Evolutionary conservation across 2,888 invertebrate genomes (phyloP).

Genomic region (Orthosia gothica): DNA sequence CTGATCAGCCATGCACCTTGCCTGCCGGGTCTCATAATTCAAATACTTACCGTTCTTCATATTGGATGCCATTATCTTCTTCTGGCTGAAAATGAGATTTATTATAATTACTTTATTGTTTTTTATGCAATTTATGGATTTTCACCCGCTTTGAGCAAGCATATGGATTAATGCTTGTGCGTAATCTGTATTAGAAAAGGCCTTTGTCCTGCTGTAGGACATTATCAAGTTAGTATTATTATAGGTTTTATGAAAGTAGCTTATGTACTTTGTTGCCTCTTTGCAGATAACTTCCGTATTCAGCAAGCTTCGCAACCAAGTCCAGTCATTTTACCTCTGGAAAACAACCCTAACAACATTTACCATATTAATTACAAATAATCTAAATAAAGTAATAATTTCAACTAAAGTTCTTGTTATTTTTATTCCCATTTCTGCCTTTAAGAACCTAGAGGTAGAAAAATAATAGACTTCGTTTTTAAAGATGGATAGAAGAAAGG

Average conservation of each 20-base stretch:
- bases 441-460: background rate
- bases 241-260: background rate
- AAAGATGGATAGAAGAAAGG: too few relatives aligned
- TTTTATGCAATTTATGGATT: background rate
- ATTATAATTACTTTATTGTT: background rate
- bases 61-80: background rate
- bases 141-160: too few relatives aligned
- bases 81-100: background rate
- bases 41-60: background rate
- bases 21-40: background rate
- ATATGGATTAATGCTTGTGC: too few relatives aligned
- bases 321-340: background rate
- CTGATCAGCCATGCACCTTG: background rate
- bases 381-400: constrained; percentile 31
- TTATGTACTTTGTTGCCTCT: background rate
- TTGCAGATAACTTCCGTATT: constrained; percentile 14
- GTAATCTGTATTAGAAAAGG: too few relatives aligned
- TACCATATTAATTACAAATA: background rate
- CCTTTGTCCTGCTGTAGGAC: too few relatives aligned
- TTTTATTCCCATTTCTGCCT: background rate
- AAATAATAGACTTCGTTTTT: too few relatives aligned
- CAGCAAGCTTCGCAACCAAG: background rate
- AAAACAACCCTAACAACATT: background rate
- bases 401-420: constrained; percentile 5
- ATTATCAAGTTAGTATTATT: too few relatives aligned